Base-by-base conservation (phyloP, 2,113 vertebrate species). In the Malaclemys terrapin region DNA sequence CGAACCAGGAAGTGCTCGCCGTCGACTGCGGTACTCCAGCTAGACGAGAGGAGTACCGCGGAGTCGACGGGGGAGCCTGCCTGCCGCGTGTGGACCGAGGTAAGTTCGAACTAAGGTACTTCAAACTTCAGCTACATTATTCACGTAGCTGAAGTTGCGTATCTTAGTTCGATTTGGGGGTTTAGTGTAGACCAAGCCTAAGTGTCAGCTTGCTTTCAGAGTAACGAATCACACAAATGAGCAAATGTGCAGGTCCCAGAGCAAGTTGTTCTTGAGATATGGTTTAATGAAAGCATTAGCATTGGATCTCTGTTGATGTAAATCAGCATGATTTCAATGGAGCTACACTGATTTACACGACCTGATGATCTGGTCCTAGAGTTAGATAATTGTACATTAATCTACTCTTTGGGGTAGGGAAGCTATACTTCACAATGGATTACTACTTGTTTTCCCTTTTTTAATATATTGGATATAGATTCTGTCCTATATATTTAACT, bases 361-460 rank as follows among this genome's bases (percentile, higher is more conserved):
- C 57, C 83, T 84, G 69, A 82, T 88, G 54, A 11, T 0, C 6
- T 24, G 35, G 27, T 27, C 85, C 53, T 80, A 57, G 12, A 35
- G 84, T 88, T 82, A 72, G 90, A 88, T 22, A 92, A 89, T 56
- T 89, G 62, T 1, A 72, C 5, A 0, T 83, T 94, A 89, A 91
- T 82, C 76, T 86, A 90, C 85, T 86, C 8, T 56, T 81, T 27
- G 38, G 72, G 84, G 85, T 72, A 91, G 80, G 84, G 93, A 95
- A 88, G 38, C 53, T 84, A 4, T 29, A 19, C 84, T 96, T 89
- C 38, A 38, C 1, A 78, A 0, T 0, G 3, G 90, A 91, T 92
- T 89, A 93, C 78, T 82, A 50, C 84, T 6, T 0, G 17, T 87
- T 89, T 57, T 3, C 3, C 49, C n/a, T 22, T 2, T 84, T 96